A percentile compares a stretch with the other conserved stretches of the same genome.
Evolutionary conservation across 2,797 vertebrate genomes (phyloP).

Genomic region (Chaetodon trifasciatus): DNA sequence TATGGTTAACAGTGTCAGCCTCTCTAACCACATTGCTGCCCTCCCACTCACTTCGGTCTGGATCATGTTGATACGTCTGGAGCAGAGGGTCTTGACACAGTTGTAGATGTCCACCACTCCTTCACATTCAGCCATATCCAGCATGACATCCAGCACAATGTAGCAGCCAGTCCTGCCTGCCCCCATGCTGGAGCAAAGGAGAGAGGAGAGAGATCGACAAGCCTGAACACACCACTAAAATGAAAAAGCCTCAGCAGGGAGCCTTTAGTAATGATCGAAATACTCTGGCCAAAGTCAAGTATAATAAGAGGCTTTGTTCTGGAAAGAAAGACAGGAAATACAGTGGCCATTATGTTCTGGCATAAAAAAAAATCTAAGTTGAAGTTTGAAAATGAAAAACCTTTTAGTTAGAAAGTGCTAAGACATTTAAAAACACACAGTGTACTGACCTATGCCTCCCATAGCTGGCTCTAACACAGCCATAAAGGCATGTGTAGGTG

Average conservation of each 20-base stretch:
- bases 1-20: not conserved
- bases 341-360: constrained; percentile 16
- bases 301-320: constrained; percentile 37
- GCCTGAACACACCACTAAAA: constrained; percentile 32
- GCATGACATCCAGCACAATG: constrained; percentile 95
- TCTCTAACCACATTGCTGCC: not conserved
- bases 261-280: constrained; percentile 26
- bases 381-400: constrained; percentile 31
- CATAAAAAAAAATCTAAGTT: not conserved
- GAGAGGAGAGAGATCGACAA: constrained; percentile 27
- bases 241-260: constrained; percentile 7
- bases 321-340: constrained; percentile 11
- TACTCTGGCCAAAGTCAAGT: constrained; percentile 23
- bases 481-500: constrained; percentile 14
- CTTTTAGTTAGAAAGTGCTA: constrained; percentile 13
- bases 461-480: not conserved
- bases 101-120: constrained; percentile 98
- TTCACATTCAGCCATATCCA: constrained; percentile 97
- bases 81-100: constrained; percentile 95
- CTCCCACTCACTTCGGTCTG: constrained; percentile 93
- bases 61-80: constrained; percentile 97
- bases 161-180: constrained; percentile 96
- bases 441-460: not conserved
- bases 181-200: constrained; percentile 85
- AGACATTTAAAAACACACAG: constrained; percentile 8